Evolutionary conservation across 2,797 vertebrate species (phyloP).

Genomic region (Adrianichthys oophorus): DNA sequence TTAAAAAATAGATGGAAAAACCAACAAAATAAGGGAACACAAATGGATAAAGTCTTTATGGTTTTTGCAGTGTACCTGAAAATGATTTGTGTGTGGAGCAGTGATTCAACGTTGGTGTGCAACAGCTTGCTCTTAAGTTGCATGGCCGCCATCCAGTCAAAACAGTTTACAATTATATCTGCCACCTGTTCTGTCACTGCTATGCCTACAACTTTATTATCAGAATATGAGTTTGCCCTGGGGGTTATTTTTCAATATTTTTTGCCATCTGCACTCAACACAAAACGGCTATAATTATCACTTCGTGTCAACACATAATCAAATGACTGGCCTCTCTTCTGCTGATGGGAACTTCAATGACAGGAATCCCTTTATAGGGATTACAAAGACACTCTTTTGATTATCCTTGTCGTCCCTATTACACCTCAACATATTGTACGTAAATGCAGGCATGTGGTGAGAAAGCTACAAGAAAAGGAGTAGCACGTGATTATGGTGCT

Average conservation of each 20-base stretch:
- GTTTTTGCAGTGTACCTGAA: constrained; percentile 1
- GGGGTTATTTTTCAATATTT: constrained; percentile 41
- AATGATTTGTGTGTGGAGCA: constrained; percentile 24
- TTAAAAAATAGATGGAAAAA: constrained; percentile 6
- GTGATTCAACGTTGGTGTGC: constrained; percentile 47
- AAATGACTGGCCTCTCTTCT: no score
- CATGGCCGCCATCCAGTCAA: constrained; percentile 44
- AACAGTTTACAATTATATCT: constrained; percentile 44
- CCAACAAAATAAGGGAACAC: no score
- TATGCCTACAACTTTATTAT: constrained; percentile 55
- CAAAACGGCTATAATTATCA: constrained; percentile 40
- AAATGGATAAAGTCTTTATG: no score
- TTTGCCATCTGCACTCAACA: constrained; percentile 31
- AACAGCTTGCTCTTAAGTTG: constrained; percentile 59
- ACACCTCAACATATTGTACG: not conserved
- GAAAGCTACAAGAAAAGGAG: no score
- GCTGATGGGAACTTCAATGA: no score
- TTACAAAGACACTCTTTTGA: not conserved
- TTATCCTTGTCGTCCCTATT: not conserved
- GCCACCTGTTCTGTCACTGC: constrained; percentile 54
- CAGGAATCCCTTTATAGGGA: not conserved
- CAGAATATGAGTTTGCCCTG: constrained; percentile 30
- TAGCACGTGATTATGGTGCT: no score
- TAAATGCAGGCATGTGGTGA: no score
- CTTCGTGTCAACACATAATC: constrained; percentile 19